Percentiles rank a stretch among this genome's conserved stretches.
Conservation (phyloP, 2,113 vertebrate species). For the Theristicus caerulescens region DNA sequence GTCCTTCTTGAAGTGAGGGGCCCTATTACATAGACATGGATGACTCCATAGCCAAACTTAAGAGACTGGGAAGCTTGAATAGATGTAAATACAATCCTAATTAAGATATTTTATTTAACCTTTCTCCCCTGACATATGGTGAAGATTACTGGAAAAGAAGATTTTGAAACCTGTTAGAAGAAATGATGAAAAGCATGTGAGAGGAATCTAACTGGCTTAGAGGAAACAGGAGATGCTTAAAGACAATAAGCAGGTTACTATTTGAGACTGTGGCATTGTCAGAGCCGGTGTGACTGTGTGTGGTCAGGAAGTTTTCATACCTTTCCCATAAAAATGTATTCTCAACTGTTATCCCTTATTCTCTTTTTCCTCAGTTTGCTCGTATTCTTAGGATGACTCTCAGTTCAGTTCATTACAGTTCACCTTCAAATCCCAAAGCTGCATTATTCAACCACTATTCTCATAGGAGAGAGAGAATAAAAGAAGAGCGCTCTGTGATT, state of each 20-base stretch:
- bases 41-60: not conserved
- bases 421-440: not conserved
- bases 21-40: not conserved
- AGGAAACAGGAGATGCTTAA: not conserved
- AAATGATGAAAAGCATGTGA: not conserved
- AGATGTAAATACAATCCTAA: not conserved
- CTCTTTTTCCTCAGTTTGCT: not conserved
- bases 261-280: not conserved
- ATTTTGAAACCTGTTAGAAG: not conserved
- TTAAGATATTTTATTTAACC: not conserved
- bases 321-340: not conserved
- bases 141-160: not conserved
- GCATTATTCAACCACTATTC: not conserved
- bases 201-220: not conserved
- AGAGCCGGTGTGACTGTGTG: not conserved
- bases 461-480: not conserved
- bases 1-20: no score
- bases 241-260: not conserved
- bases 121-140: not conserved
- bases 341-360: not conserved
- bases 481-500: not conserved
- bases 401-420: not conserved
- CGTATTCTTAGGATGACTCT: not conserved
- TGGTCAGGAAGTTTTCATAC: not conserved
- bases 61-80: not conserved